Evolutionary conservation across 53 echinoderm and acorn worm genomes (phyloP), one percentile per base, ranked within the genome.

Genomic region (Mesocentrotus franciscanus): DNA sequence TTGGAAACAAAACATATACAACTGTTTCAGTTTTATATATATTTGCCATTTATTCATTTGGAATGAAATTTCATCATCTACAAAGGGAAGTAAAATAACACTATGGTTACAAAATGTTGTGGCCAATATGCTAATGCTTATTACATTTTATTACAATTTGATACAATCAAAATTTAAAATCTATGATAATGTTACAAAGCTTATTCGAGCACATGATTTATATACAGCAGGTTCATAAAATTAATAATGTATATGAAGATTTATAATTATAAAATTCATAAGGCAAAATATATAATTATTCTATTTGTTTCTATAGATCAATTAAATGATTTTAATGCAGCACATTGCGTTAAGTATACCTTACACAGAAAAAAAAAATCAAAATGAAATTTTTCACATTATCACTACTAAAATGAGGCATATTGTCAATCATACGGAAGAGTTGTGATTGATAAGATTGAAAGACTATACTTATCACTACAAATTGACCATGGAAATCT

Each of bases 21-120:
- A 12, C 12, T 30, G 29, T 36, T 81, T 36, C 8, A 81, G 17
- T 76, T 81, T 39, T 42, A 81, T 42, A 81, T 81, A 81, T 81
- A 81, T 81, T 20, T 81, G 81, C 81, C 81, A 81, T 81, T 81
- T 81, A 81, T 81, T 81, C 29, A 87, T 87, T 87, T 87, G 87
- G 87, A 57, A 87, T 87, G 87, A 87, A 57, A 87, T 27, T 4
- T 58, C 58, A 22, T 58, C 58, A 58, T 27, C 58, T 27, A 87
- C 87, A 12, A 1, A 56, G 57, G 27, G 24, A 84, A 84, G 8
- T 29, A 84, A 84, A 84, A 84, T 15, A 58, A 56, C 8, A 57
- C 58, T 56, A n/a, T n/a, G 58, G 13, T 85, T 58, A 58, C 58
- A 85, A 85, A 57, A 16, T 1, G 0, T 58, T 26, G 56, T 85